phyloP scores from a whole-genome alignment of 2,888 invertebrate genomes.

The Thelaira solivaga region DNA sequence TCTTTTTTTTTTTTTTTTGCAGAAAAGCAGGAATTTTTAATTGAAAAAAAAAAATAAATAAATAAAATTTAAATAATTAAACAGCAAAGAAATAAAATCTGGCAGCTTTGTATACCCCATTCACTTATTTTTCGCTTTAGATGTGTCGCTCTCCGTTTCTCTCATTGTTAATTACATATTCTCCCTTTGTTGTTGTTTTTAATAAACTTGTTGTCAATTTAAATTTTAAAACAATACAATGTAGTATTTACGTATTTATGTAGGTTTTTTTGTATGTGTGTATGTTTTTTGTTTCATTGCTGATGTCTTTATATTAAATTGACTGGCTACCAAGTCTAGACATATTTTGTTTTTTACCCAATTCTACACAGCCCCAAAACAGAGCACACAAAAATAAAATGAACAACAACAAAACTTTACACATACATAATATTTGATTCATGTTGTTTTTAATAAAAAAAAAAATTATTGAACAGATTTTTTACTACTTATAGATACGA shows the following conservation, averaged over 20 bases:
- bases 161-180: neutral
- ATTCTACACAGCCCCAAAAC: slow-evolving; percentile 24
- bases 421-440: too few relatives aligned
- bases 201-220: too few relatives aligned
- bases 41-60: too few relatives aligned
- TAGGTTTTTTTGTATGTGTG: neutral
- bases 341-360: slow-evolving; percentile 34
- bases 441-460: too few relatives aligned
- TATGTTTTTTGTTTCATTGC: neutral
- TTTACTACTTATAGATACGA: too few relatives aligned
- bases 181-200: too few relatives aligned
- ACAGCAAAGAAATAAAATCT: too few relatives aligned
- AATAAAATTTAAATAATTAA: too few relatives aligned
- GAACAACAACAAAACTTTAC: neutral
- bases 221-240: slow-evolving; percentile 23
- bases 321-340: slow-evolving; percentile 59
- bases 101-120: too few relatives aligned
- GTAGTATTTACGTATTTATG: neutral
- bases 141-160: neutral
- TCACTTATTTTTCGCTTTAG: neutral
- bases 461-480: too few relatives aligned
- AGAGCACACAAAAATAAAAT: slow-evolving; percentile 4
- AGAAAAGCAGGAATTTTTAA: too few relatives aligned
- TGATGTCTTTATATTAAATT: slow-evolving; percentile 43
- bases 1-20: too few relatives aligned